phyloP scores from a whole-genome alignment of 2,113 vertebrate genomes.

The Elachura formosa region DNA sequence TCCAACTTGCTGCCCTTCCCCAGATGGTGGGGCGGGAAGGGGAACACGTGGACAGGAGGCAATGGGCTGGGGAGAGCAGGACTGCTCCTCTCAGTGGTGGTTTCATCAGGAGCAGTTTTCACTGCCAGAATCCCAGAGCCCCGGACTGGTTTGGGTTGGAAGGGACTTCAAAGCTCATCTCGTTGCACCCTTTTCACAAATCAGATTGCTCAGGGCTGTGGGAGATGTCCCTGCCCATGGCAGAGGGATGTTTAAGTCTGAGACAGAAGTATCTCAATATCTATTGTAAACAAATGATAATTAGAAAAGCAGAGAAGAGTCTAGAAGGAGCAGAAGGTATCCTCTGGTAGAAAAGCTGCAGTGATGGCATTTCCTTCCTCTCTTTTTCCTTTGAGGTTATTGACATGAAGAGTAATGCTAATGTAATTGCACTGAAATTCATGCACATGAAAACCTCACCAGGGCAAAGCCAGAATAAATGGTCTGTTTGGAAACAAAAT shows the following conservation, averaged over 20 bases:
- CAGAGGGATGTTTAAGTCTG: background rate
- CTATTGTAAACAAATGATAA: background rate
- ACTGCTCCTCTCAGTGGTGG: background rate
- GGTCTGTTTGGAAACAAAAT: background rate
- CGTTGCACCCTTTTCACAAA: background rate
- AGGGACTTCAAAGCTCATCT: background rate
- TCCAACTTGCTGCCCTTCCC: background rate
- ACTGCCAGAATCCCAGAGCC: background rate
- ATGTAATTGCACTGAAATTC: slow-evolving; percentile 47
- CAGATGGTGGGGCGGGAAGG: rapidly evolving
- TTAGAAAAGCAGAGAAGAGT: background rate
- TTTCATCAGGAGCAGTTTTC: background rate
- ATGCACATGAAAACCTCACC: slow-evolving; percentile 18
- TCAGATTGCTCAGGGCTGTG: background rate
- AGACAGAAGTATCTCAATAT: background rate
- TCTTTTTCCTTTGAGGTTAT: background rate
- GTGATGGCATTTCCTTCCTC: background rate
- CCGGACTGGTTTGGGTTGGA: background rate
- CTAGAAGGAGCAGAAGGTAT: background rate
- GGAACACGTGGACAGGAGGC: background rate
- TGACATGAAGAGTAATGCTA: slow-evolving; percentile 26
- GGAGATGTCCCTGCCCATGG: background rate
- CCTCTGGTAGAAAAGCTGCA: background rate
- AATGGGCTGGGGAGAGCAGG: background rate
- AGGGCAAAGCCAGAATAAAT: background rate